Conservation (phyloP, 2,888 invertebrate species). For the Phortica magna region DNA sequence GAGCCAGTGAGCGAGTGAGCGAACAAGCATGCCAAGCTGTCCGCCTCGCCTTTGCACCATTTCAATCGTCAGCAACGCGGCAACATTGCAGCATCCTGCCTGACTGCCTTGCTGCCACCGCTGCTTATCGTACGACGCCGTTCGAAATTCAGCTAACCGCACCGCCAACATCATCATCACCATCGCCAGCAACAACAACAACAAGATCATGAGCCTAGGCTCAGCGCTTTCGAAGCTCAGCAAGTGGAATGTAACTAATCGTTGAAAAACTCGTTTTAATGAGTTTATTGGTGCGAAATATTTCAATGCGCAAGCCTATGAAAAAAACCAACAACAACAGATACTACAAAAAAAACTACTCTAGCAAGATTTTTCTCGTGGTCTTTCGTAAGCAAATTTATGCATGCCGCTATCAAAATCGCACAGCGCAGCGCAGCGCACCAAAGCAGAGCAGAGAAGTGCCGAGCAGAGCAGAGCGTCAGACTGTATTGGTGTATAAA, state of each 20-base stretch:
- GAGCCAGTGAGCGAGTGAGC: background rate
- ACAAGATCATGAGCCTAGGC: background rate
- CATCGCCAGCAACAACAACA: background rate
- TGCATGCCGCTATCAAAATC: background rate
- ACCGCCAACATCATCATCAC: background rate
- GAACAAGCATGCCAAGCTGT: slow-evolving; percentile 8
- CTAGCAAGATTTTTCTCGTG: background rate
- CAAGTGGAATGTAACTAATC: slow-evolving; percentile 67
- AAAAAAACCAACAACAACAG: background rate
- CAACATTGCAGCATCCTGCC: slow-evolving; percentile 9
- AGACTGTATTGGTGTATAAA: slow-evolving; percentile 17
- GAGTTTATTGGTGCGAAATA: slow-evolving; percentile 34
- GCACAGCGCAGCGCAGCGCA: background rate
- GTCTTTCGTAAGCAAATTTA: slow-evolving; percentile 32
- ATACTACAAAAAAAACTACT: background rate
- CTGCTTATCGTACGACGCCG: background rate
- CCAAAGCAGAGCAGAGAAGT: background rate
- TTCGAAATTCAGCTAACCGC: background rate
- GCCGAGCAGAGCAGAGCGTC: background rate
- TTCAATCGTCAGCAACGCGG: background rate
- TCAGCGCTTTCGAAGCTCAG: background rate
- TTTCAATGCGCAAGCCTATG: slow-evolving; percentile 20
- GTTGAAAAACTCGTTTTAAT: slow-evolving; percentile 55
- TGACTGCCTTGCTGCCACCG: background rate
- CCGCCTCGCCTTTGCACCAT: slow-evolving; percentile 10